Evolutionary conservation across 2,797 vertebrate genomes (phyloP).

Genomic region (Coccyzus lansbergi): DNA sequence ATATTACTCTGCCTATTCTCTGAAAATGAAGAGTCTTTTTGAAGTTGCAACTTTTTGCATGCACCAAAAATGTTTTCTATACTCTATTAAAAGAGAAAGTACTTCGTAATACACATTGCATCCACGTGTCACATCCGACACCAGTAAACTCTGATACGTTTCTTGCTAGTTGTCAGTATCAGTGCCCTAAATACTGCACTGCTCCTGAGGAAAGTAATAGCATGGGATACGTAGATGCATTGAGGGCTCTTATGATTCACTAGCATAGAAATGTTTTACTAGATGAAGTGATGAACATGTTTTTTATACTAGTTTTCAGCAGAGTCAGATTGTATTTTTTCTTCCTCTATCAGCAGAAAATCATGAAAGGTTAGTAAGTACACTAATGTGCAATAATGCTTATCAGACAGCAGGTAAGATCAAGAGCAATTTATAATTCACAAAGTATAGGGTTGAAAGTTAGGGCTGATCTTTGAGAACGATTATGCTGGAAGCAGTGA

Average conservation of each 20-base stretch:
- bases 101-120: neutral
- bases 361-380: neutral
- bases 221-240: neutral
- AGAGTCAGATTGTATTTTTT: neutral
- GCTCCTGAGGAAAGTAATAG: neutral
- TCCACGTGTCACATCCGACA: neutral
- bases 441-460: neutral
- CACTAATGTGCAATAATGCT: neutral
- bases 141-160: neutral
- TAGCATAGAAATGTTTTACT: neutral
- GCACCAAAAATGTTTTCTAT: neutral
- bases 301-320: neutral
- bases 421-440: neutral
- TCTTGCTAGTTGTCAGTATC: neutral
- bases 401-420: neutral
- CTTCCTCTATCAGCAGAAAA: neutral
- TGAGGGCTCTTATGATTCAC: neutral
- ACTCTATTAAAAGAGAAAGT: neutral
- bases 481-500: neutral
- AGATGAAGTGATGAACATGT: neutral
- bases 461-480: neutral
- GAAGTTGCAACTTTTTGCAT: conserved; percentile 2
- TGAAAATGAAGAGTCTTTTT: conserved; percentile 30
- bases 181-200: neutral
- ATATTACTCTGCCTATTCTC: conserved; percentile 26